Conservation (phyloP, 2,113 vertebrate species). For the human (Homo sapiens) region GRCh38 chr18:42338501-42339000, state of each 20-base stretch:
- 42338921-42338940: slow-evolving; percentile 71
- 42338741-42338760: slow-evolving; percentile 67
- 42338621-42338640: not conserved
- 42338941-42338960: slow-evolving; percentile 71
- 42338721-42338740: slow-evolving; percentile 80
- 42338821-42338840: slow-evolving; percentile 45
- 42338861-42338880: slow-evolving; percentile 48
- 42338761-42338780: slow-evolving; percentile 69
- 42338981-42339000: slow-evolving; percentile 65
- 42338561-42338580: not conserved
- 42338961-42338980: slow-evolving; percentile 66
- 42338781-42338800: slow-evolving; percentile 68
- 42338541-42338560: not conserved
- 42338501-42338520: not conserved
- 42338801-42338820: slow-evolving; percentile 78
- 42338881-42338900: slow-evolving; percentile 56
- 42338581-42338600: not conserved
- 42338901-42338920: slow-evolving; percentile 78
- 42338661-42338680: slow-evolving; percentile 4
- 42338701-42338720: slow-evolving; percentile 61
- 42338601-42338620: not conserved
- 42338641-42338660: slow-evolving; percentile 10
- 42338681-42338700: slow-evolving; percentile 44
- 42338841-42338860: slow-evolving; percentile 61
- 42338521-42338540: not conserved